These are phyloP conservation scores for Aurelia sp. DNA, from an alignment of 30 jellyfish, hydroid and myxozoan genomes.

Conservation along the genomic window DNA sequence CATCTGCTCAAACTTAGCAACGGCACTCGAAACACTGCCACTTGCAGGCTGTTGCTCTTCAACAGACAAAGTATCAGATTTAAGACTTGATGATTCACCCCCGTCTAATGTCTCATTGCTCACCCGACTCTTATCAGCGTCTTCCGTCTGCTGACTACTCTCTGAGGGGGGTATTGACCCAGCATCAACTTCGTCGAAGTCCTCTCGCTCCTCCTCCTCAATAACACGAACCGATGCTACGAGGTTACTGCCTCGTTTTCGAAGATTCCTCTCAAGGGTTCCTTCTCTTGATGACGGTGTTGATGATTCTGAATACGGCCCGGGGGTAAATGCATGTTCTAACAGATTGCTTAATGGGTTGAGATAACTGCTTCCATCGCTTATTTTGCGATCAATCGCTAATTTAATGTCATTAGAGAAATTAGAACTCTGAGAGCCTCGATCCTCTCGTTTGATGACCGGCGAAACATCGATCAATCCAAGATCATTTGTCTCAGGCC, in stretches of 20 bases:
- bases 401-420: conserved; percentile 53
- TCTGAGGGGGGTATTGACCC: conserved; percentile 6
- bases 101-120: background rate
- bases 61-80: background rate
- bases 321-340: conserved; percentile 43
- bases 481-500: conserved; percentile 11
- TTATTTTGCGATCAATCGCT: conserved; percentile 42
- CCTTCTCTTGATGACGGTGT: conserved; percentile 69
- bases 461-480: conserved; percentile 37
- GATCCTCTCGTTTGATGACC: conserved; percentile 1
- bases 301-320: conserved; percentile 39
- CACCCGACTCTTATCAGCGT: background rate
- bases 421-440: conserved; percentile 40
- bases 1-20: conserved; percentile 41
- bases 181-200: conserved; percentile 6
- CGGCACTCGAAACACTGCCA: conserved; percentile 49
- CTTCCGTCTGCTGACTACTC: conserved; percentile 1
- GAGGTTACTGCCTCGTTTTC: conserved; percentile 1
- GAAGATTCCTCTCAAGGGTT: conserved; percentile 23
- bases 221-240: conserved; percentile 35
- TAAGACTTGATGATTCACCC: background rate
- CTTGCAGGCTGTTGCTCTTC: background rate
- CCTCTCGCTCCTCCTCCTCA: conserved; percentile 50
- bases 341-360: conserved; percentile 30
- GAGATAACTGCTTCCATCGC: conserved; percentile 43